Base-by-base conservation (phyloP, 2,888 invertebrate species). In the Chouioia cunea region DNA sequence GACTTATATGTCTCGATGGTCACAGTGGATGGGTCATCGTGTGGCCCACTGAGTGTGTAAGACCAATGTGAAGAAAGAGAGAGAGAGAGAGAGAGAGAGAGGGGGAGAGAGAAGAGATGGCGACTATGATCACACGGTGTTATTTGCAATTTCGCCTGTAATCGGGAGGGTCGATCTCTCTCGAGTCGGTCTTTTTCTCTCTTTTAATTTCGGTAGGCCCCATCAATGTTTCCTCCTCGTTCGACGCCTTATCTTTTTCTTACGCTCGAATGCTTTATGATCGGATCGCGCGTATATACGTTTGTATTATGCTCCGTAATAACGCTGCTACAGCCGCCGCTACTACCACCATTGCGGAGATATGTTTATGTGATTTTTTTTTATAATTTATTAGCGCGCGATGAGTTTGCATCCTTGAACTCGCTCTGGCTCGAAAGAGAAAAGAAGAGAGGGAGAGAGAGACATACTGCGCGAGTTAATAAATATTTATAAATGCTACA, bases 301-400 rank as follows among this genome's bases (percentile, higher is more conserved):
- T 63, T 66, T 71, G 71, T 27, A 71, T 71, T 71, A 71, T 59
- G 50, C 44, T 53, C 60, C 56, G 69, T 72, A 72, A 72, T 72
- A 72, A 69, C 65, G 65, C 66, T 27, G 27, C 27, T 4, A 6
- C 27, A 3, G 27, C 27, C 27, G 27, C 27, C 23, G 59, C 22
- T 16, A 56, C 15, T 16, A n/a, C 56, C n/a, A 15, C 23, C 15
- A 12, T 15, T 56, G 14, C n/a, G 27, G 15, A 56, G 54, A 27
- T 56, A 56, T 56, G 36, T 56, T 56, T 56, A 56, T 56, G 16
- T 47, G 57, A 47, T 63, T 73, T 73, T 63, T 73, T 73, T 63
- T 73, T 70, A 69, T 4, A 27, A 73, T 73, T 73, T 73, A 73
- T 73, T 58, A 58, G 65, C 36, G 60, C 46, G 52, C 20, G 48